Evolutionary conservation across 2,113 vertebrate species (phyloP).

Genomic region (Calcarius ornatus): DNA sequence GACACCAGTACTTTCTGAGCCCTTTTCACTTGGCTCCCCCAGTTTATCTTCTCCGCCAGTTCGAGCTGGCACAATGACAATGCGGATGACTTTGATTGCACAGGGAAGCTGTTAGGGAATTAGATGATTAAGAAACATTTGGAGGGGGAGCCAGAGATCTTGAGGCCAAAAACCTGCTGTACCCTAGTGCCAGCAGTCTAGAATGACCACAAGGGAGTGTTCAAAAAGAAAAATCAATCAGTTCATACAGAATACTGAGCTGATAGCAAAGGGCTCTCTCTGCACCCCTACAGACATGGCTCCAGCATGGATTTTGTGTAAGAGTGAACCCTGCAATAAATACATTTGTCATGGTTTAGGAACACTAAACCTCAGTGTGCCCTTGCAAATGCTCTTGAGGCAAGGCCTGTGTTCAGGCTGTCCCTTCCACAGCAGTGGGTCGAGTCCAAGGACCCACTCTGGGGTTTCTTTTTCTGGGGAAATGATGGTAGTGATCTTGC

Average conservation of each 20-base stretch:
- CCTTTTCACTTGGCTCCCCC: not conserved
- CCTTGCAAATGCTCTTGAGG: not conserved
- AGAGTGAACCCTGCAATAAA: not conserved
- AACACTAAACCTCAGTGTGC: not conserved
- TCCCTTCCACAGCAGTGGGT: not conserved
- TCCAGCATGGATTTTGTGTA: not conserved
- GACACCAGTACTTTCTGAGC: not conserved
- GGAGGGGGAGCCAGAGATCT: not conserved
- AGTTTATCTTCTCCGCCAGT: not conserved
- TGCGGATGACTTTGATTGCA: not conserved
- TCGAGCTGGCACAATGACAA: rapidly evolving
- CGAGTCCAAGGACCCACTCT: not conserved
- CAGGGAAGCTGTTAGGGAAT: not conserved
- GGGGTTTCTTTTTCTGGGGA: not conserved
- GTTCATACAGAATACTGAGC: rapidly evolving
- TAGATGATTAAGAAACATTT: not conserved
- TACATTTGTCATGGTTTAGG: rapidly evolving
- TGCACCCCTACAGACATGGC: rapidly evolving
- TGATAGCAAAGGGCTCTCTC: not conserved
- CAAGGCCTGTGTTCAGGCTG: not conserved
- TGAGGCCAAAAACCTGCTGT: not conserved
- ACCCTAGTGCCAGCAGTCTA: not conserved
- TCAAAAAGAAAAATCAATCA: not conserved
- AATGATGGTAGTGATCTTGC: not conserved
- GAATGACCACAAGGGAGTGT: not conserved